Evolutionary conservation across 2,888 invertebrate species (phyloP), one percentile per base, ranked within the genome.

Genomic region (Acholoe squamosa): DNA sequence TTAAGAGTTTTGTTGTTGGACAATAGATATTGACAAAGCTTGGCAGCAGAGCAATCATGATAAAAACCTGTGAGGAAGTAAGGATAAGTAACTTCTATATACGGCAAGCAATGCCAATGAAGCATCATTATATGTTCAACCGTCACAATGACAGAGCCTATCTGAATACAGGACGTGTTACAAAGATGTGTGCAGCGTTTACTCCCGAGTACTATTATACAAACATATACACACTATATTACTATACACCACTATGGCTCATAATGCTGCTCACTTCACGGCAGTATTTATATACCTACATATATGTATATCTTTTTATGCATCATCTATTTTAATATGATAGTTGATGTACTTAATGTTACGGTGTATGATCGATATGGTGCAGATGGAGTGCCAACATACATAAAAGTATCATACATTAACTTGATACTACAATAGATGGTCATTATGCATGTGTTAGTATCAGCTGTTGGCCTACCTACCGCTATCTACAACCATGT

Each of bases 201-300:
- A 5, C 25, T 14, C 16, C 19, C 16, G 0, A 14, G 25, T 25
- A 16, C 16, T 80, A n/a, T 10, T 7, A 80, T 43, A 80, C 34
- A 80, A 0, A 33, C 22, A 31, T 43, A 80, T 43, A 80, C 1
- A 80, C 43, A 43, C 43, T 19, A n/a, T 43, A 80, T 80, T 14
- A 33, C 31, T 43, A 22, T 43, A 43, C 16, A 19, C 33, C 33
- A 77, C 77, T 33, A 77, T 43, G 80, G 80, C 80, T 80, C 80
- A 43, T n/a, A 43, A 14, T n/a, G 22, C 80, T 80, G 80, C 80
- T 80, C 80, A 80, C 16, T 80, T 80, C 34, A 43, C 5, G 43
- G 43, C 80, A 80, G 80, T 80, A 80, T 80, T 80, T 33, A 80
- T 80, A 80, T 80, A 80, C 34, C 7, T 76, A 25, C 28, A 76